Evolutionary conservation across 2,888 invertebrate genomes (phyloP), one percentile per base, ranked within the genome.

Genomic region (Oscheius sp.): DNA sequence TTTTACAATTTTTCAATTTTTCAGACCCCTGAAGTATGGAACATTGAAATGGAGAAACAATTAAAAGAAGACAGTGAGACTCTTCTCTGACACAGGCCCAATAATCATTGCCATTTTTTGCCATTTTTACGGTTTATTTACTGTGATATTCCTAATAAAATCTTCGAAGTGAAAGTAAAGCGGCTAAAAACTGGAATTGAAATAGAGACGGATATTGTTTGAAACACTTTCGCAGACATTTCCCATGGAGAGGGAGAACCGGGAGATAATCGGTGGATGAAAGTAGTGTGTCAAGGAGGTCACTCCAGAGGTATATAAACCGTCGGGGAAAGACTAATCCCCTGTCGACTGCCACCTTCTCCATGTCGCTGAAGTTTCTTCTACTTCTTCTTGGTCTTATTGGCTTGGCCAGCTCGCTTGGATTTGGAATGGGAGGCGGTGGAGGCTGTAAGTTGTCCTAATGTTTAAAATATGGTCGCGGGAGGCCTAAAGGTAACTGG

Each of bases 1-100:
- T 3, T 25, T 13, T 35, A 35, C 35, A 35, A 35, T 35, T 6
- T 6, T 35, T 3, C 35, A 3, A 3, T 5, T 43, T 61, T 61
- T 25, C 61, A 61, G 61, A 61, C 41, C 18, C 61, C 43, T 43
- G 61, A 61, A 9, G 43, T 61, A 13, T 61, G 41, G 41, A 61
- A 61, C 45, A 61, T 41, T 2, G 61, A 61, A 41, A 12, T 61
- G n/a, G 58, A 58, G 27, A 58, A 58, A 29, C 9, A 25, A 58
- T n/a, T n/a, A 13, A 18, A 49, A 13, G 58, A 27, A 58, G 58
- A 23, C 2, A 25, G n/a, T 27, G 58, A 58, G n/a, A 58, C 58
- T 13, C 58, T 58, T 5, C 29, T 58, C 9, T 58, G n/a, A 27
- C 29, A 7, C 27, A 13, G 12, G 9, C n/a, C n/a, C n/a, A 7